phyloP scores from a whole-genome alignment of 2,797 vertebrate genomes.

The Oophaga sylvatica region DNA sequence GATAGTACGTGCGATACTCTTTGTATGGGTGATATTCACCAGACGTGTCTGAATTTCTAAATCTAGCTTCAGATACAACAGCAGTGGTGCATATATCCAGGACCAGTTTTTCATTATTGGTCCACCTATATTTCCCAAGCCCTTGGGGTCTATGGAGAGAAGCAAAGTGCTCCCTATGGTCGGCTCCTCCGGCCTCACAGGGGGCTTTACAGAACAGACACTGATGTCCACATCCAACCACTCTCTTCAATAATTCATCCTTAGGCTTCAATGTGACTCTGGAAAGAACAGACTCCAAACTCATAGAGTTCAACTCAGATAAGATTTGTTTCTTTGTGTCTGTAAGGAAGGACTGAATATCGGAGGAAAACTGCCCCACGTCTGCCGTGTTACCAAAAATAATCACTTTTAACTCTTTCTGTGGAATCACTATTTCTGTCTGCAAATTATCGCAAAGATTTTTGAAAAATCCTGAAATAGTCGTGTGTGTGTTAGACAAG shows the following conservation, averaged over 20 bases:
- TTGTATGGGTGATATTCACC: conserved; percentile 54
- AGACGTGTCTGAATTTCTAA: background rate
- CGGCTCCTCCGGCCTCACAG: conserved; percentile 70
- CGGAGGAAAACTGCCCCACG: conserved; percentile 69
- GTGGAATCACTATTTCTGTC: conserved; percentile 68
- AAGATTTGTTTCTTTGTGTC: conserved; percentile 14
- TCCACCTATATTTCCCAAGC: accelerated
- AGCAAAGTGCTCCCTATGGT: conserved; percentile 65
- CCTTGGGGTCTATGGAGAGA: conserved; percentile 68
- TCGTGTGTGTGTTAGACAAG: conserved; percentile 46
- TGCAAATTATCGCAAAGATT: conserved; percentile 70
- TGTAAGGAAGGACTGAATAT: conserved; percentile 66
- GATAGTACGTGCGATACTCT: conserved; percentile 62
- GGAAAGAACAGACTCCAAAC: conserved; percentile 35
- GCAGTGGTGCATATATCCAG: conserved; percentile 63
- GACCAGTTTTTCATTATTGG: accelerated
- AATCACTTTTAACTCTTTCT: conserved; percentile 66
- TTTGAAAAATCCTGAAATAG: conserved; percentile 68
- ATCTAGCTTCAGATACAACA: background rate
- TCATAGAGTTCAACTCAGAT: background rate
- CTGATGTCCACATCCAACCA: conserved; percentile 57
- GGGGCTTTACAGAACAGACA: conserved; percentile 71
- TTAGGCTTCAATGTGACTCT: conserved; percentile 16
- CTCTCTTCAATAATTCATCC: background rate
- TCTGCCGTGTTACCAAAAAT: conserved; percentile 72